These are phyloP conservation scores for Maccullochella peelii DNA, from an alignment of 2,113 vertebrate species.

Conservation along the genomic window DNA sequence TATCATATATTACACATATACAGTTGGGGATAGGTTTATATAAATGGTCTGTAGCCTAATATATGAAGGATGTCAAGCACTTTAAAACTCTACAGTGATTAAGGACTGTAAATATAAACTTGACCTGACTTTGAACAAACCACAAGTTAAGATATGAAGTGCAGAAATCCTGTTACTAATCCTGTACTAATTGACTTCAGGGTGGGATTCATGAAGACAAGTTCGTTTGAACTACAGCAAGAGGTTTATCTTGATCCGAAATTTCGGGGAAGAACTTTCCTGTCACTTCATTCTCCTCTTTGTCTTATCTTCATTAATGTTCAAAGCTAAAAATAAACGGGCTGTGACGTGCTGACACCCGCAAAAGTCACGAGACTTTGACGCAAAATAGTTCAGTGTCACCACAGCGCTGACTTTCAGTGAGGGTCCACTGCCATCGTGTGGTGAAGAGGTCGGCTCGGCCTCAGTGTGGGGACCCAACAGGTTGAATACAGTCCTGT, in stretches of 20 bases:
- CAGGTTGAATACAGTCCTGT: not conserved
- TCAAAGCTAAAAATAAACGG: not conserved
- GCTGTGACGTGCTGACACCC: not conserved
- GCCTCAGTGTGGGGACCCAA: not conserved
- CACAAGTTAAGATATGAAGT: not conserved
- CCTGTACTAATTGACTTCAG: not conserved
- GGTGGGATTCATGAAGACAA: not conserved
- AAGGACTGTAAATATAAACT: not conserved
- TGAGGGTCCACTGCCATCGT: slow-evolving; percentile 41
- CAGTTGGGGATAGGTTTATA: not conserved
- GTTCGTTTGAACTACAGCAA: not conserved
- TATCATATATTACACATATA: not conserved
- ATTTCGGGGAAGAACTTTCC: not conserved
- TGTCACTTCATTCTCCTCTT: not conserved
- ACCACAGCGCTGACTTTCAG: not conserved
- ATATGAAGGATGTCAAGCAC: not conserved
- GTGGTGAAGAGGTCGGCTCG: slow-evolving; percentile 34
- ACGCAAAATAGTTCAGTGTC: not conserved
- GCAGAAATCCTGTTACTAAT: not conserved
- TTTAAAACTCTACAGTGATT: not conserved
- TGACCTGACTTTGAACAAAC: not conserved
- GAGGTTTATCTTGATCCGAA: not conserved
- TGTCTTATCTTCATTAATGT: not conserved
- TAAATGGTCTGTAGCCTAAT: not conserved
- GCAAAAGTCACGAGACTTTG: not conserved